Percentiles rank a stretch among this genome's conserved stretches.
phyloP scores from a whole-genome alignment of 2,797 vertebrate genomes.

The Loris lydekkerianus region DNA sequence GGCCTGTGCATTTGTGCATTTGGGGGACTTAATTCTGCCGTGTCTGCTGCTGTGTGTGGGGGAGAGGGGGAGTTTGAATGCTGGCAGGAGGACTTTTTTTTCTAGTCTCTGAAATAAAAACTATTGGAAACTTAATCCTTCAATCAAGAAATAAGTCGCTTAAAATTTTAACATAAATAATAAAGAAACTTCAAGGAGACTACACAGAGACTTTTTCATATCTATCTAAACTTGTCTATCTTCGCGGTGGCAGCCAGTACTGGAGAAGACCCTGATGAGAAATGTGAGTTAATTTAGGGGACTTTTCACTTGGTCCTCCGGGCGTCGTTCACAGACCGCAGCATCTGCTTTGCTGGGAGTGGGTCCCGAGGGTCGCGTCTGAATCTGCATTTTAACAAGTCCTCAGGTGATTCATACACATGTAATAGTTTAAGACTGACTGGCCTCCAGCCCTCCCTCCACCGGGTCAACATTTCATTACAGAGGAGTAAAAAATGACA shows the following conservation, averaged over 20 bases:
- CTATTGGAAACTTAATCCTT: neutral
- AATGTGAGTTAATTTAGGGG: neutral
- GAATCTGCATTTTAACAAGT: neutral
- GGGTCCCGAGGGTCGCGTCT: fast-evolving
- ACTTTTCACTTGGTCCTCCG: neutral
- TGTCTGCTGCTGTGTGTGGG: too few species aligned
- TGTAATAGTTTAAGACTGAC: neutral
- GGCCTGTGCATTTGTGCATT: neutral
- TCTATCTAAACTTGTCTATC: neutral
- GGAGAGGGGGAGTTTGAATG: neutral
- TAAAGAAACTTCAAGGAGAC: neutral
- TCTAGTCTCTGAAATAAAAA: neutral
- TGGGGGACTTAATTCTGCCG: neutral
- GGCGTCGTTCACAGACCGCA: neutral
- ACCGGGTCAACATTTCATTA: neutral
- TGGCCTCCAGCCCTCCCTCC: neutral
- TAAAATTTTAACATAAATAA: neutral
- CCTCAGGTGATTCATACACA: fast-evolving
- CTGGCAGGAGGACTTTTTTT: neutral
- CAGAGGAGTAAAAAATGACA: neutral
- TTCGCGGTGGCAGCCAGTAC: neutral
- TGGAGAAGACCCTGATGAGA: neutral
- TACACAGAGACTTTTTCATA: neutral
- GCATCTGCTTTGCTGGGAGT: fast-evolving
- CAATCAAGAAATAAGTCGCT: neutral